A percentile compares a stretch with the other conserved stretches of the same genome.
phyloP scores from a whole-genome alignment of 2,797 vertebrate genomes.

The Amblyopsis hoosieri region DNA sequence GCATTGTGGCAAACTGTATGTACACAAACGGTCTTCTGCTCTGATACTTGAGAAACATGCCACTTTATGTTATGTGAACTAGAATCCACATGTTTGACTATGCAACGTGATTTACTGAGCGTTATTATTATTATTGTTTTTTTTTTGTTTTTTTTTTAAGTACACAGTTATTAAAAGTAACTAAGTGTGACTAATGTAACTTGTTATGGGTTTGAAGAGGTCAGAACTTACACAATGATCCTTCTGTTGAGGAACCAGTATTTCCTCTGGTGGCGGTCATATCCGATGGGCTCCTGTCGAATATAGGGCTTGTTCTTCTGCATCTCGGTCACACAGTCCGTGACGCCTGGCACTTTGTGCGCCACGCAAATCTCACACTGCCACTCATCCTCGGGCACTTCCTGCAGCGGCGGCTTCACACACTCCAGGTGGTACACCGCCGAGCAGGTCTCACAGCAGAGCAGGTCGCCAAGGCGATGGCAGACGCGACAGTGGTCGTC shows the following conservation, averaged over 20 bases:
- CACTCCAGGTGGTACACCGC: slow-evolving; percentile 98
- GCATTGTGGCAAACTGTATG: neutral
- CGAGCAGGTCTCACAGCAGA: slow-evolving; percentile 97
- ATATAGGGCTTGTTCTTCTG: slow-evolving; percentile 96
- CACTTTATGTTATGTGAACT: too few relatives aligned
- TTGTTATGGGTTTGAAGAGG: too few relatives aligned
- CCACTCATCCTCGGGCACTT: slow-evolving; percentile 98
- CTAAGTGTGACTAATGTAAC: too few relatives aligned
- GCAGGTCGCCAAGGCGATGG: slow-evolving; percentile 96
- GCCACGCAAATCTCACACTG: slow-evolving; percentile 98
- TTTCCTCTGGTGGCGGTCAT: slow-evolving; percentile 92
- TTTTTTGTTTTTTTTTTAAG: neutral
- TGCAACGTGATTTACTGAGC: too few relatives aligned
- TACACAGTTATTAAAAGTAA: too few relatives aligned
- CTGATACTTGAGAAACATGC: neutral
- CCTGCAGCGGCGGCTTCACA: slow-evolving; percentile 92
- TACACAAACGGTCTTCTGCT: neutral
- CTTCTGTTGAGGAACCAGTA: slow-evolving; percentile 98
- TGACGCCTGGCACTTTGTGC: slow-evolving; percentile 94
- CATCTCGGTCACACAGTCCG: slow-evolving; percentile 92
- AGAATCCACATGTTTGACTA: too few relatives aligned
- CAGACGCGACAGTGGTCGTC: slow-evolving; percentile 98
- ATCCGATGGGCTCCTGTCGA: slow-evolving; percentile 94
- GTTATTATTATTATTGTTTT: too few relatives aligned
- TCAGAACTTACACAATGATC: slow-evolving; percentile 91